A percentile compares a stretch with the other conserved stretches of the same genome.
Conservation (phyloP, 2,113 vertebrate species). For the Bungarus multicinctus region DNA sequence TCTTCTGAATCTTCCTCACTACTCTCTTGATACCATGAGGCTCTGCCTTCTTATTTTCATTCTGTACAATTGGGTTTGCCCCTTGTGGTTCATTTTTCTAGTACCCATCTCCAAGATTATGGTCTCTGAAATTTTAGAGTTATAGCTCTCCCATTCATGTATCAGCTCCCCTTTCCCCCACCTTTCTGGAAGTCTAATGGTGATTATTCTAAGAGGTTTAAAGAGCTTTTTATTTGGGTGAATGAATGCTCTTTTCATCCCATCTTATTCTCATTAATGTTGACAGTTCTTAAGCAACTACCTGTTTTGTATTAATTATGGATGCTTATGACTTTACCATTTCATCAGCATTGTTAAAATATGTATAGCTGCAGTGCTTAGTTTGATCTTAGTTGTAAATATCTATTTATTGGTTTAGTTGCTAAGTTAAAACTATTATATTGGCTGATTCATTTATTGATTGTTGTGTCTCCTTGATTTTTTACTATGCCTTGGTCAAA, state of each 20-base stretch:
- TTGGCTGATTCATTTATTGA: not conserved
- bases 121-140: not conserved
- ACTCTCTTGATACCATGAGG: not conserved
- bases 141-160: not conserved
- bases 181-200: not conserved
- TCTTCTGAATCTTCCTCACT: not conserved
- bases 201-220: not conserved
- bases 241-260: not conserved
- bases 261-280: not conserved
- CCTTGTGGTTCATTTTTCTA: not conserved
- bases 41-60: not conserved
- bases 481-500: not conserved
- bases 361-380: not conserved
- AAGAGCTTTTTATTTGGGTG: not conserved
- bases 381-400: not conserved
- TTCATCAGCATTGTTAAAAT: not conserved
- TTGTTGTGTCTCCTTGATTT: not conserved
- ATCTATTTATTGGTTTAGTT: not conserved
- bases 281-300: not conserved
- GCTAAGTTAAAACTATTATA: not conserved
- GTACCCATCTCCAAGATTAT: not conserved
- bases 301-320: not conserved
- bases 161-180: not conserved
- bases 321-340: not conserved
- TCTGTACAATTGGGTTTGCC: not conserved